Conservation (phyloP, 2,113 vertebrate genomes). For the Halichoerus grypus region DNA sequence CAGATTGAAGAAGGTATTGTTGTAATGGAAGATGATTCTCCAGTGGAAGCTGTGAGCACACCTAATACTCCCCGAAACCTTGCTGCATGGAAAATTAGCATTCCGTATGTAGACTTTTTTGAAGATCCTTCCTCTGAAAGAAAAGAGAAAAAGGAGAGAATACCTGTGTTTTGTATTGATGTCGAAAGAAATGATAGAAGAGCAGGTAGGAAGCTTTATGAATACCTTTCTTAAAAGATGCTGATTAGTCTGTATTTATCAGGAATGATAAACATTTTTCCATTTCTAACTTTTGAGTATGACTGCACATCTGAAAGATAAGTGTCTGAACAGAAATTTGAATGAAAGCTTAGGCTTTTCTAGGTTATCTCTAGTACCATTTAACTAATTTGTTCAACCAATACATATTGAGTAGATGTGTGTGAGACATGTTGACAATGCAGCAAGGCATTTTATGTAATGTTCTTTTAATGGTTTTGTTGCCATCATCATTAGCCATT, state of each 20-base stretch:
- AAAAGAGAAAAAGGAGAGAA: constrained; percentile 93
- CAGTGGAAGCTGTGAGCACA: constrained; percentile 88
- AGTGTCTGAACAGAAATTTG: constrained; percentile 9
- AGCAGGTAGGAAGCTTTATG: constrained; percentile 87
- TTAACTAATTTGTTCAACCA: not conserved
- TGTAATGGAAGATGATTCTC: constrained; percentile 95
- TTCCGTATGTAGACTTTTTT: constrained; percentile 95
- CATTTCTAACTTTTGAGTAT: not conserved
- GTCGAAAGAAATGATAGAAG: constrained; percentile 95
- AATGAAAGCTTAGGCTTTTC: constrained; percentile 1
- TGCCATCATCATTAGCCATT: not conserved
- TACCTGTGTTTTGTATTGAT: constrained; percentile 97
- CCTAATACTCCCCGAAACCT: constrained; percentile 93
- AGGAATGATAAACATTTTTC: constrained; percentile 16
- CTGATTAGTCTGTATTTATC: not conserved
- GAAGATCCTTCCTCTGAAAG: constrained; percentile 91
- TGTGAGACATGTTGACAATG: not conserved
- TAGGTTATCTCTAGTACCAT: not conserved
- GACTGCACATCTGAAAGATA: not conserved
- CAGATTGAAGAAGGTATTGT: constrained; percentile 97
- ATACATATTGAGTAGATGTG: not conserved
- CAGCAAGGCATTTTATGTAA: not conserved
- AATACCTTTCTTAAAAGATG: constrained; percentile 40
- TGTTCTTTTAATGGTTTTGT: constrained; percentile 45
- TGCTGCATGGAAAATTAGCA: constrained; percentile 93